Evolutionary conservation across 2,888 invertebrate genomes (phyloP).

Genomic region (Archips xylosteana): DNA sequence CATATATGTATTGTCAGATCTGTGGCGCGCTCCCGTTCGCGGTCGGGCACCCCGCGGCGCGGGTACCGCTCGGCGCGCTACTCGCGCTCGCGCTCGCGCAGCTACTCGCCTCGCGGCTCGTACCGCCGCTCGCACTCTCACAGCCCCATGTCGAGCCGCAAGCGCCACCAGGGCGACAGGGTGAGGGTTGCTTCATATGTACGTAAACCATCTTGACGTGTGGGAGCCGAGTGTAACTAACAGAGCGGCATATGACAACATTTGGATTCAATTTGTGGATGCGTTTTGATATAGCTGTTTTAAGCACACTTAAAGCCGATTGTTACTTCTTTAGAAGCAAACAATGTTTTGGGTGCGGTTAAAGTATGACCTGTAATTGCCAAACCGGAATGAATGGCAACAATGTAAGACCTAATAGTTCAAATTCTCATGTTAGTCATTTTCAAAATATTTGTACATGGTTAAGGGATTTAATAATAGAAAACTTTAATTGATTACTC

Average conservation of each 20-base stretch:
- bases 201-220: constrained; percentile 39
- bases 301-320: not conserved
- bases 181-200: constrained; percentile 67
- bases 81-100: constrained; percentile 88
- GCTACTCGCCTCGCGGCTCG: constrained; percentile 86
- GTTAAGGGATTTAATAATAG: no score
- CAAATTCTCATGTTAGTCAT: no score
- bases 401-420: no score
- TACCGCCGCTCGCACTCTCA: constrained; percentile 89
- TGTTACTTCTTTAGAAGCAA: not conserved
- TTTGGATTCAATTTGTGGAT: not conserved
- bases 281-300: not conserved
- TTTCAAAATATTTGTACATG: no score
- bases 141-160: constrained; percentile 93
- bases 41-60: constrained; percentile 86
- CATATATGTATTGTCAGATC: not conserved
- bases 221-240: constrained; percentile 35
- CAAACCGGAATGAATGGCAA: no score
- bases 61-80: constrained; percentile 84
- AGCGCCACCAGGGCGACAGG: constrained; percentile 91
- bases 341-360: no score
- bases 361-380: no score
- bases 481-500: no score
- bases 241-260: constrained; percentile 17
- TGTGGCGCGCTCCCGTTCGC: constrained; percentile 74